phyloP scores from a whole-genome alignment of 2,888 invertebrate species.

The Drosophila rubida region DNA sequence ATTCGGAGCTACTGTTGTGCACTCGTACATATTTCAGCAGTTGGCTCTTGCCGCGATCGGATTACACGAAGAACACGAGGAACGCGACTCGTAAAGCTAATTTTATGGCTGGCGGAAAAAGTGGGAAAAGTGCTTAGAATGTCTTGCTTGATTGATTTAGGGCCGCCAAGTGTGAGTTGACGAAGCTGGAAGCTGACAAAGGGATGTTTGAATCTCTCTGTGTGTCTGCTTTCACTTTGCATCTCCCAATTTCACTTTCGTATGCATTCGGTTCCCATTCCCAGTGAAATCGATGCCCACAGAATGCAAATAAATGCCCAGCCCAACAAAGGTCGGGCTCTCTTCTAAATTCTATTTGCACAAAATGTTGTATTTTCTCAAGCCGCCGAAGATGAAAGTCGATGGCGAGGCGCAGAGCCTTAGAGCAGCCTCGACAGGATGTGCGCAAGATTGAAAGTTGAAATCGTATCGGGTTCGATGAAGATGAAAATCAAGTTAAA shows the following conservation, averaged over 20 bases:
- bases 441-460: slow-evolving; percentile 31
- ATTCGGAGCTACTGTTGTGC: slow-evolving; percentile 28
- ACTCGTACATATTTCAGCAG: slow-evolving; percentile 28
- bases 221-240: slow-evolving; percentile 26
- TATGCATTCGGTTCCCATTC: slow-evolving; percentile 47
- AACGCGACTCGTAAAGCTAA: slow-evolving; percentile 52
- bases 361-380: slow-evolving; percentile 71
- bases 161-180: slow-evolving; percentile 34
- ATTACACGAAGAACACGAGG: slow-evolving; percentile 47
- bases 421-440: slow-evolving; percentile 52
- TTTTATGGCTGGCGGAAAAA: slow-evolving; percentile 40
- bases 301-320: slow-evolving; percentile 65
- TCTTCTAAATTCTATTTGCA: slow-evolving; percentile 51
- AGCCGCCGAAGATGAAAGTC: slow-evolving; percentile 69
- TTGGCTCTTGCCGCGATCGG: slow-evolving; percentile 57
- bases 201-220: slow-evolving; percentile 19
- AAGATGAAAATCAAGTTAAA: slow-evolving; percentile 9
- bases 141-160: slow-evolving; percentile 75
- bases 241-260: slow-evolving; percentile 54
- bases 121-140: slow-evolving; percentile 33
- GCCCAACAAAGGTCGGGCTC: slow-evolving; percentile 10
- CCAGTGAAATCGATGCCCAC: slow-evolving; percentile 69
- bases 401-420: background rate
- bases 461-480: slow-evolving; percentile 34
- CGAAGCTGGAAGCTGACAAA: slow-evolving; percentile 9